These are phyloP conservation scores for Sarcophaga caerulescens DNA, from an alignment of 2,888 invertebrate genomes.

Conservation along the genomic window DNA sequence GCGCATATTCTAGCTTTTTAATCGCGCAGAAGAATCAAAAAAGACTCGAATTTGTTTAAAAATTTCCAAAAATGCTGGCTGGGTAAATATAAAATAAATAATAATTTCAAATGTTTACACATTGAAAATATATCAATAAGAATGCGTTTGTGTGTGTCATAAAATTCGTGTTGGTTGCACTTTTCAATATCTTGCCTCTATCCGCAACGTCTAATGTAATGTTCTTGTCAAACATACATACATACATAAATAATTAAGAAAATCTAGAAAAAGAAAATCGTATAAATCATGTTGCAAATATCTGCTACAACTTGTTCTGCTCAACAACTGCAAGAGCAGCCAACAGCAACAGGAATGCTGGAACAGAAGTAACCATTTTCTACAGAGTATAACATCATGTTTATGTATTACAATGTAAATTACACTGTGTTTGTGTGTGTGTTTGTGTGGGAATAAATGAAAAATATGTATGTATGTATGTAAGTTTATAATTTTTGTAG, in stretches of 20 bases:
- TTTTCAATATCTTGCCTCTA: no score
- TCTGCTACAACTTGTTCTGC: slow-evolving; percentile 34
- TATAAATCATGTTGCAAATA: slow-evolving; percentile 47
- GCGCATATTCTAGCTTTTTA: no score
- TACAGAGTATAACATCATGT: slow-evolving; percentile 8
- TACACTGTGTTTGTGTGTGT: neutral
- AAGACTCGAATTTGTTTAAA: no score
- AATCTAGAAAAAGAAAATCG: neutral
- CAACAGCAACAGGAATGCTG: slow-evolving; percentile 12
- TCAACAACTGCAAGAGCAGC: neutral
- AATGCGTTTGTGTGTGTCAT: no score
- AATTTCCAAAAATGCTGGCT: no score
- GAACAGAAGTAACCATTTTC: neutral
- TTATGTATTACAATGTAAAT: neutral
- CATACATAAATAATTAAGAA: neutral
- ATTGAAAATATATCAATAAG: no score
- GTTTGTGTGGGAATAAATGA: neutral
- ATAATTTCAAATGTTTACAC: no score
- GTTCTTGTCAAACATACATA: no score
- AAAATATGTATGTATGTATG: neutral
- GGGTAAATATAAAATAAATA: no score
- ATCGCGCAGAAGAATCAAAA: no score
- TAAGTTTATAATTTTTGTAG: slow-evolving; percentile 30
- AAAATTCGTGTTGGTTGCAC: no score
- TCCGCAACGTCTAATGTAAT: no score